Conservation (phyloP, 1,140 invertebrate genomes). For the Halictus rubicundus region DNA sequence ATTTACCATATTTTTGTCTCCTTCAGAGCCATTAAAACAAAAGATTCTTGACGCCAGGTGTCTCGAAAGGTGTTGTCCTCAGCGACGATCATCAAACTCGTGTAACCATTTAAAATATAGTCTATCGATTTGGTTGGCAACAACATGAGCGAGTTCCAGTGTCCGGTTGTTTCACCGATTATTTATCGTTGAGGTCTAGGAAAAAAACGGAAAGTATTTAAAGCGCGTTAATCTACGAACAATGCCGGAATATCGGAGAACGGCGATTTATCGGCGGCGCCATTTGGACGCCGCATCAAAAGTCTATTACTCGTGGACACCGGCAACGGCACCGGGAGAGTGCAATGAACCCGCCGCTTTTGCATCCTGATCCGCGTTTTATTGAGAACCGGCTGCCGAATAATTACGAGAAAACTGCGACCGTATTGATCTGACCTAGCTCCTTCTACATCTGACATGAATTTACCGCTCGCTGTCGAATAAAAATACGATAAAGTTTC, state of each 20-base stretch:
- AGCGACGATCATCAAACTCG: not conserved
- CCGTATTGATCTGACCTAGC: not conserved
- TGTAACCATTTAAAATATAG: slow-evolving; percentile 50
- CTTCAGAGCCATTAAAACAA: too few species aligned
- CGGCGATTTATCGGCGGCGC: slow-evolving; percentile 30
- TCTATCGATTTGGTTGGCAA: slow-evolving; percentile 45
- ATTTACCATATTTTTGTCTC: too few species aligned
- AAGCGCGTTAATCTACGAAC: slow-evolving; percentile 30
- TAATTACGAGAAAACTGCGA: slow-evolving; percentile 2
- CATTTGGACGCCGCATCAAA: slow-evolving; percentile 32
- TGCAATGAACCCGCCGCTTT: slow-evolving; percentile 1
- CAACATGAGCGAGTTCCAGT: slow-evolving; percentile 55
- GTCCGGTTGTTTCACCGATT: slow-evolving; percentile 1
- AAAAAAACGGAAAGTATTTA: slow-evolving; percentile 26
- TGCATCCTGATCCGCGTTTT: slow-evolving; percentile 10
- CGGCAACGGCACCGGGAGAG: not conserved
- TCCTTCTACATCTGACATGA: not conserved
- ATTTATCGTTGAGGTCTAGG: not conserved
- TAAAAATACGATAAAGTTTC: not conserved
- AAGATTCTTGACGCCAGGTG: not conserved
- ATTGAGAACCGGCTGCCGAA: slow-evolving; percentile 16
- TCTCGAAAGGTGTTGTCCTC: not conserved
- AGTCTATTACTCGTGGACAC: slow-evolving; percentile 33
- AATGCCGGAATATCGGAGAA: slow-evolving; percentile 14
- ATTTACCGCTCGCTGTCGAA: not conserved